Evolutionary conservation across 2,888 invertebrate genomes (phyloP), one percentile per base, ranked within the genome.

Genomic region (Epirrhoe alternata): DNA sequence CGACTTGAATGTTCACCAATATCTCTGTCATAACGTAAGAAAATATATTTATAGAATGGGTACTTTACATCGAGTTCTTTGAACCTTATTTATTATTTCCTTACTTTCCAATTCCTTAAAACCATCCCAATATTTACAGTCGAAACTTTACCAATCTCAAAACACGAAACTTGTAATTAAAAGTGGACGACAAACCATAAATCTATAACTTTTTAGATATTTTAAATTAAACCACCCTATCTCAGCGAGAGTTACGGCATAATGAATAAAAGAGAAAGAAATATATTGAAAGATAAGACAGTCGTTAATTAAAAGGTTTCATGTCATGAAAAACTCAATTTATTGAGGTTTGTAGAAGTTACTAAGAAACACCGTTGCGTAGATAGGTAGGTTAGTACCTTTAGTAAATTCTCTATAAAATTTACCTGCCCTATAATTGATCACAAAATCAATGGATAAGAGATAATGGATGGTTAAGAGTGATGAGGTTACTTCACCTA

Each of bases 141-240:
- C 59, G 59, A 76, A 78, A 79, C 72, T 74, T 74, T 71, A 38
- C 69, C 74, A 74, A 74, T 74, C 71, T 71, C 72, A 75, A 76
- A 79, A 72, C 77, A 76, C 74, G 74, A 79, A 84, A 85, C 78
- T 84, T 80, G 81, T 87, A 87, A 87, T 88, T 87, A 87, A 89
- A 88, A 87, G 82, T 80, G 75, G 76, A 66, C 71, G 72, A 65
- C 75, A 75, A 71, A 69, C 76, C 83, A 86, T 88, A 89, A 89
- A 89, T 89, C 87, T 84, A 86, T 86, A 87, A 88, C 82, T 85
- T 86, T 83, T 81, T 82, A 83, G 83, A 86, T 84, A 85, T 86
- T 88, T 86, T 86, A 87, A 88, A 85, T 88, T 86, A 86, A 86
- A 86, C 81, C 77, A 77, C 69, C 69, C 66, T 73, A 73, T 73